A percentile compares a stretch with the other conserved stretches of the same genome.
phyloP scores from a whole-genome alignment of 2,797 vertebrate species.

The Coendou prehensilis region DNA sequence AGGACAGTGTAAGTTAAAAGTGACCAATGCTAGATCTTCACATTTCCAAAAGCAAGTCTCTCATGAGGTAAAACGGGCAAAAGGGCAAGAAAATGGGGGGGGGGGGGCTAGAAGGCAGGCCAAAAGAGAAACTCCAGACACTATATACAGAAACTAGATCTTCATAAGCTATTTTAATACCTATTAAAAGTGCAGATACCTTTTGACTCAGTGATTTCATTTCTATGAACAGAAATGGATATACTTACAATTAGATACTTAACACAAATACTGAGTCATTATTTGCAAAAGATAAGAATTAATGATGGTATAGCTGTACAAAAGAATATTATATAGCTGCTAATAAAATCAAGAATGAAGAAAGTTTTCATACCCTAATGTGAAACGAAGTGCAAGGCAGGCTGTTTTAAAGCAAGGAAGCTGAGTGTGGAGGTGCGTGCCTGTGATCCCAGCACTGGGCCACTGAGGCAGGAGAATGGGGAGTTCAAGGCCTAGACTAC shows the following conservation, averaged over 20 bases:
- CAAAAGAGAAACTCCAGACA: background rate
- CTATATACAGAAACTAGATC: background rate
- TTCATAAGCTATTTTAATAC: background rate
- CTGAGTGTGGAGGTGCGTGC: background rate
- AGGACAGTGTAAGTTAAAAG: background rate
- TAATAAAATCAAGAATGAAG: background rate
- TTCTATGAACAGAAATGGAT: background rate
- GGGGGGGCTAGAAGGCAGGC: background rate
- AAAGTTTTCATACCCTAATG: background rate
- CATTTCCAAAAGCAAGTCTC: background rate
- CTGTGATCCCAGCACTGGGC: background rate
- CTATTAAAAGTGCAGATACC: background rate
- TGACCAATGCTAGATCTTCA: background rate
- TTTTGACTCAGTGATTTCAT: background rate
- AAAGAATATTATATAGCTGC: background rate
- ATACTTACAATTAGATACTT: background rate
- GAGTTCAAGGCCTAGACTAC: too few relatives aligned
- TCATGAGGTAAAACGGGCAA: background rate
- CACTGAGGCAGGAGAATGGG: too few relatives aligned
- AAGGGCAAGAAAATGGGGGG: background rate
- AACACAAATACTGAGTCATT: background rate
- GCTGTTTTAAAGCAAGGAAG: background rate
- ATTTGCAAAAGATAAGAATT: background rate
- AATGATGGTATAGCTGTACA: background rate
- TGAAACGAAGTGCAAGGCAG: background rate